phyloP scores from a whole-genome alignment of 92 coral and sea anemone genomes.

The Umimayanthus kanabou region DNA sequence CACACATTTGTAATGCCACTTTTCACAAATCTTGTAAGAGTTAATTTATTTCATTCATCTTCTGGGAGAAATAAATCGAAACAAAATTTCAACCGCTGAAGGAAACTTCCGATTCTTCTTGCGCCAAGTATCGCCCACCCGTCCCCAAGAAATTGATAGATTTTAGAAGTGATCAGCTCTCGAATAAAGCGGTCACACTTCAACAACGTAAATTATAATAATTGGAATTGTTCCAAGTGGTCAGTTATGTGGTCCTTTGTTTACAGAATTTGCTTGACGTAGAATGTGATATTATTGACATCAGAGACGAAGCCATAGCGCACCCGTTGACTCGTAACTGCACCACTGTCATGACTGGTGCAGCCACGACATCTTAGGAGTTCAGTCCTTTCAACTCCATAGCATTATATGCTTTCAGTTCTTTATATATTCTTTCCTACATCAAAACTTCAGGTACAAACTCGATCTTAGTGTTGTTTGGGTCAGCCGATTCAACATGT shows the following conservation, averaged over 20 bases:
- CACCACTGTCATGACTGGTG: not conserved
- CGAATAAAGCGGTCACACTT: not conserved
- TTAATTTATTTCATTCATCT: no score
- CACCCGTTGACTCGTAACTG: not conserved
- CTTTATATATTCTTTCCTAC: not conserved
- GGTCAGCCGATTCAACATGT: not conserved
- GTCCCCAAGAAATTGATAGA: not conserved
- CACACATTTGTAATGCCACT: not conserved
- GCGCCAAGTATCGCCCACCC: not conserved
- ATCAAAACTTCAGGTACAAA: not conserved
- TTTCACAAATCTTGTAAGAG: no score
- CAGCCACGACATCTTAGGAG: not conserved
- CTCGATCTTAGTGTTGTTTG: not conserved
- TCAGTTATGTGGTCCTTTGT: not conserved
- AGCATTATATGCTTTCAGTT: no score
- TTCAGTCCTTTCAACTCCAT: no score
- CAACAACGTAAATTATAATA: not conserved
- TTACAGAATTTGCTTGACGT: not conserved
- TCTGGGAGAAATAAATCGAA: not conserved
- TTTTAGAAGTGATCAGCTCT: not conserved
- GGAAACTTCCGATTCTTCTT: not conserved
- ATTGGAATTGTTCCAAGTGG: not conserved
- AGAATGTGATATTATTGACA: not conserved
- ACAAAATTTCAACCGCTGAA: no score
- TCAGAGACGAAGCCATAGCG: not conserved